Base-by-base conservation (phyloP, 2,888 invertebrate genomes). In the Drosophila peninsularis region DNA sequence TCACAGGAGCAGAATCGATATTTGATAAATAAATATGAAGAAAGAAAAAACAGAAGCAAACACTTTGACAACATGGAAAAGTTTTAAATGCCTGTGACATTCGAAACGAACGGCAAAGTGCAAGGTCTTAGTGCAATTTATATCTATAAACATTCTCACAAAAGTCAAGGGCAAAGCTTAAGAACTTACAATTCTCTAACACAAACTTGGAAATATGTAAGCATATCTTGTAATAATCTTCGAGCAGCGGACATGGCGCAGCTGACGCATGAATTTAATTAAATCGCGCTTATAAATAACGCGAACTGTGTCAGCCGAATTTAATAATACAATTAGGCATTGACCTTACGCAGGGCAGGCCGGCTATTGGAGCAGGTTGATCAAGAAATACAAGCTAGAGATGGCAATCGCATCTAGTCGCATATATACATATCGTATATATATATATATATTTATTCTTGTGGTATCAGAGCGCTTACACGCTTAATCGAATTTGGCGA, bases 401-500 rank as follows among this genome's bases (percentile, higher is more conserved):
- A 57, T 41, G 32, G 47, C 37, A 34, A 47, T 55, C 69, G 44
- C 36, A 50, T 54, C 47, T 41, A 36, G 32, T 21, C 5, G 11
- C 19, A 11, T 41, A 30, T 30, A 13, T 34, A 27, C 13, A 13
- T 58, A 37, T 27, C n/a, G 24, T 21, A 11, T 50, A 24, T 53
- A 10, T 14, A 30, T 34, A 13, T 57, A 11, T 10, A 17, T 30
- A 49, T 47, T 58, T 30, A 19, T 24, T 37, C 73, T 73, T 67
- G 61, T 49, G 69, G 77, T 82, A 79, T 82, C 82, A 75, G 75
- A 71, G 68, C 63, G 72, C 84, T 80, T 82, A 76, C 76, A 76
- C 71, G 73, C 67, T 82, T 87, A 84, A 84, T 87, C 85, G 85
- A 87, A 84, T 84, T 87, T 74, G 71, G 85, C 76, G 76, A 87